phyloP scores from a whole-genome alignment of 2,113 vertebrate genomes.

The Cathartes aura region DNA sequence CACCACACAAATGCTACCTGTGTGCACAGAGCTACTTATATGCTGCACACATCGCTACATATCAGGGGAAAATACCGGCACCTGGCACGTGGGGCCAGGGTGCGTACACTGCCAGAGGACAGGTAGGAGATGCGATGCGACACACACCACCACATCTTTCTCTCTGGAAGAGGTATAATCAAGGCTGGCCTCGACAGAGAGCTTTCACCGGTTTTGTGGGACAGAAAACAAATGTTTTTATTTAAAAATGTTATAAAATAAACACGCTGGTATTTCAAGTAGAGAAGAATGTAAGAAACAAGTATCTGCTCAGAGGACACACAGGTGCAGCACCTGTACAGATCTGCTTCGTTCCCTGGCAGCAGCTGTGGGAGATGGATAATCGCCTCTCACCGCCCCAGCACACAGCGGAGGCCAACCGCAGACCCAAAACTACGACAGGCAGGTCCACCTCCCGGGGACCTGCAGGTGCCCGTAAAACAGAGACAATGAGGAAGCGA shows the following conservation, averaged over 20 bases:
- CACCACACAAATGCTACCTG: background rate
- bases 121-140: background rate
- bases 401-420: fast-evolving
- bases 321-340: background rate
- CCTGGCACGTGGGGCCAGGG: background rate
- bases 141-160: background rate
- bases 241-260: background rate
- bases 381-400: background rate
- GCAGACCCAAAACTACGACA: fast-evolving
- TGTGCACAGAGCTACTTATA: background rate
- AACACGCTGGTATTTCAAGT: background rate
- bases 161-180: background rate
- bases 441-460: background rate
- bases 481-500: fast-evolving
- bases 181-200: background rate
- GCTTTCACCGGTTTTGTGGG: background rate
- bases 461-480: fast-evolving
- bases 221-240: background rate
- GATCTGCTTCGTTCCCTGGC: background rate
- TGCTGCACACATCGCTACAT: background rate
- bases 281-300: background rate
- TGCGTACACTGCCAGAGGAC: background rate
- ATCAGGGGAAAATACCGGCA: background rate
- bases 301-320: background rate
- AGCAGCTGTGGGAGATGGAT: background rate